phyloP scores from a whole-genome alignment of 2,113 vertebrate genomes.

The Melierax canorus region DNA sequence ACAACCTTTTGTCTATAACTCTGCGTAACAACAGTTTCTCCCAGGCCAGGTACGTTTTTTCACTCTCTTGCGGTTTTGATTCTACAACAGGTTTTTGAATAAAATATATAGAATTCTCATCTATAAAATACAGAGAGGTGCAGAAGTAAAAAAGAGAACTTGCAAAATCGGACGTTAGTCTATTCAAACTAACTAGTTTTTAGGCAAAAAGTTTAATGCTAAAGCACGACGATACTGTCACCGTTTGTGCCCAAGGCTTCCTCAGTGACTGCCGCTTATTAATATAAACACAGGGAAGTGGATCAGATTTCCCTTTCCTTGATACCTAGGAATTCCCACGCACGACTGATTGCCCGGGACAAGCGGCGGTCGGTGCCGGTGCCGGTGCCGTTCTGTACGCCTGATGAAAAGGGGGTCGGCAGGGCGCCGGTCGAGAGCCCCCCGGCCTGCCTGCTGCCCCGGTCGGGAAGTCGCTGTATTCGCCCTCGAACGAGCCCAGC shows the following conservation, averaged over 20 bases:
- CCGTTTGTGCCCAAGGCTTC: neutral
- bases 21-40: neutral
- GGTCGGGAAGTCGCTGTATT: neutral
- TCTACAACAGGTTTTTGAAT: neutral
- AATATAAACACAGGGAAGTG: neutral
- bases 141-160: neutral
- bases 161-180: neutral
- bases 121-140: neutral
- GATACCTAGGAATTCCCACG: fast-evolving
- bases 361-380: fast-evolving
- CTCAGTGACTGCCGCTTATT: neutral
- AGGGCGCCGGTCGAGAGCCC: neutral
- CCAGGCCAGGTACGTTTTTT: neutral
- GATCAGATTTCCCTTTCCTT: neutral
- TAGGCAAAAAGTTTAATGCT: neutral
- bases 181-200: neutral
- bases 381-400: too few relatives aligned
- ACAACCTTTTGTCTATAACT: too few relatives aligned
- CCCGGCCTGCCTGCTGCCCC: too few relatives aligned
- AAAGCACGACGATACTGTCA: neutral
- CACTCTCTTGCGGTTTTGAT: neutral
- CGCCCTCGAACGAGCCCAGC: neutral
- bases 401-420: neutral
- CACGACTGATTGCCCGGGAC: fast-evolving
- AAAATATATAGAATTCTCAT: neutral